phyloP scores from a whole-genome alignment of 2,888 invertebrate species.

The Lasioglossum lativentre region DNA sequence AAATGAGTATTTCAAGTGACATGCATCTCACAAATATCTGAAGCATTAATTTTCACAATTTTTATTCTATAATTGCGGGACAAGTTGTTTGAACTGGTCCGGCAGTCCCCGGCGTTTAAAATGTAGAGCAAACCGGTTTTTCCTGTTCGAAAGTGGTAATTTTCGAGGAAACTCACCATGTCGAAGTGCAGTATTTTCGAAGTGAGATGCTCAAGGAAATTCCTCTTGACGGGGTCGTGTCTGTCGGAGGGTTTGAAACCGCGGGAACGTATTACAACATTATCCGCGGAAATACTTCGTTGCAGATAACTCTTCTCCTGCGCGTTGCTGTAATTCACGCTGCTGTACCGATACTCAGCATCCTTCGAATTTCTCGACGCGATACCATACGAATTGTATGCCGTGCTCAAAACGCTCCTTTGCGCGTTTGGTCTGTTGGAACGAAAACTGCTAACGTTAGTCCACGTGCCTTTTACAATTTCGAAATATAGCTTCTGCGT shows the following conservation, averaged over 20 bases:
- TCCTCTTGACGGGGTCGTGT: slow-evolving; percentile 92
- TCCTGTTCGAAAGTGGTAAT: neutral
- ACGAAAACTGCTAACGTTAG: slow-evolving; percentile 30
- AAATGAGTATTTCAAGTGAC: neutral
- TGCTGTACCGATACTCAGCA: slow-evolving; percentile 73
- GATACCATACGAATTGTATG: slow-evolving; percentile 66
- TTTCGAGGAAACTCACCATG: slow-evolving; percentile 86
- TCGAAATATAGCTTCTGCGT: neutral
- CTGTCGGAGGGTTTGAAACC: slow-evolving; percentile 95
- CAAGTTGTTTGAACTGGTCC: neutral
- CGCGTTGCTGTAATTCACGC: slow-evolving; percentile 60
- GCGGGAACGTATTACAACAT: slow-evolving; percentile 85
- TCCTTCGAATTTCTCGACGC: slow-evolving; percentile 68
- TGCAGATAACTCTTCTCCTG: slow-evolving; percentile 75
- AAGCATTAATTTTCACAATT: neutral
- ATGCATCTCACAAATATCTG: neutral
- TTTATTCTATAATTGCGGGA: neutral
- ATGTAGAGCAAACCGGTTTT: slow-evolving; percentile 3
- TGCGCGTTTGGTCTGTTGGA: slow-evolving; percentile 72
- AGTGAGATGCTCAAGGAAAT: slow-evolving; percentile 92
- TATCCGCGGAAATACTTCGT: slow-evolving; percentile 81
- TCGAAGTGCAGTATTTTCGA: slow-evolving; percentile 93
- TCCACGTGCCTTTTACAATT: neutral
- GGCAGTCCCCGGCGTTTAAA: neutral
- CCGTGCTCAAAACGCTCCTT: slow-evolving; percentile 72